Evolutionary conservation across 2,113 vertebrate species (phyloP), one percentile per base, ranked within the genome.

Genomic region (Raja brachyura): DNA sequence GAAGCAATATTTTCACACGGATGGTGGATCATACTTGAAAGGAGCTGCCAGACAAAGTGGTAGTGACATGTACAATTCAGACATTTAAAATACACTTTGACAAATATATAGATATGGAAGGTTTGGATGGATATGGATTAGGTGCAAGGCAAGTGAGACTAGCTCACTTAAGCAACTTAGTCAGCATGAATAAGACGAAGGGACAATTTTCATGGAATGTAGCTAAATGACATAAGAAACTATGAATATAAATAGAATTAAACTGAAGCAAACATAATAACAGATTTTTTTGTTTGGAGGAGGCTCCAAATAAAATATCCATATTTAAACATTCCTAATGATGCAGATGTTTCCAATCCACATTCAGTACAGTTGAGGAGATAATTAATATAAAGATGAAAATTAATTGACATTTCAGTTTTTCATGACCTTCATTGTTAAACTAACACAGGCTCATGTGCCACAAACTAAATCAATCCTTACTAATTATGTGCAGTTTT

Each of bases 401-500:
- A 33, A 33, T 77, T 77, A 22, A 3, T 81, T 81, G 5, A 22
- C 5, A 20, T 33, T 39, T 78, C 31, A 39, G 31, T 78, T 78
- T 78, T 48, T 18, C 77, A 18, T 39, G 77, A 39, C 33, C 77
- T 48, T 81, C 78, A 54, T 54, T 81, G 9, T 9, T 54, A 81
- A 81, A 54, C 78, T 6, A 81, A 77, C 75, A 31, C 48, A 25
- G 10, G 8, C 39, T 25, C 20, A 56, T 22, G 78, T 81, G 20
- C 20, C 39, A 20, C 39, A 25, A 81, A 56, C 70, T 4, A 88
- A 31, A 16, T 73, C 68, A 92, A 92, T 73, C 61, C 18, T 13
- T 73, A 92, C 1, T 25, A 92, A 92, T 74, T 73, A 92, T 48
- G 39, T 92, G 25, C 68, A 74, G 25, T 92, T 92, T 73, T 92